Conservation (phyloP, 2,113 vertebrate species). For the Psilopogon haemacephalus region DNA sequence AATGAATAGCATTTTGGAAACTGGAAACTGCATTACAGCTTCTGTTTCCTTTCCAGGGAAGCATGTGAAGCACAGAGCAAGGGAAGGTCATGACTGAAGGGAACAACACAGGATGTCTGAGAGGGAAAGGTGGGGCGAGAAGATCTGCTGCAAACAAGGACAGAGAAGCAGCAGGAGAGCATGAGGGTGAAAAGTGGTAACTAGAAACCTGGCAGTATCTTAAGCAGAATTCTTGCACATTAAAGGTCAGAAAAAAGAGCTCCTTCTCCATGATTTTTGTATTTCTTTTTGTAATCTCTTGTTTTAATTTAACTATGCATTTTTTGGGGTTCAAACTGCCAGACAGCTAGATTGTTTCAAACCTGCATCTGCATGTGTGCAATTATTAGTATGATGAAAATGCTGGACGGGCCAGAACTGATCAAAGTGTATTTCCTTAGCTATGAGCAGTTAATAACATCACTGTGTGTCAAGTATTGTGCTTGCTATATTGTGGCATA, state of each 20-base stretch:
- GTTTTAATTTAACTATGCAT: neutral
- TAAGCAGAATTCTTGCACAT: neutral
- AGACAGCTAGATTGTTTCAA: neutral
- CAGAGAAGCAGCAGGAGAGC: neutral
- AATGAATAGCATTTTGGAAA: neutral
- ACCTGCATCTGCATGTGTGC: neutral
- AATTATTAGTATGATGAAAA: neutral
- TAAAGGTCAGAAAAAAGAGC: neutral
- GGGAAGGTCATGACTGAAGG: neutral
- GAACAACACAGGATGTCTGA: neutral
- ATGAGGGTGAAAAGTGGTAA: neutral
- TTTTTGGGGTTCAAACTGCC: neutral
- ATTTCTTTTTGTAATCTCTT: neutral
- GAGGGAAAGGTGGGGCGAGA: neutral
- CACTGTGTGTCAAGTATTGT: neutral
- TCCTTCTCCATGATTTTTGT: neutral
- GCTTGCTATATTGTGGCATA: neutral
- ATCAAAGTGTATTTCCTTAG: neutral
- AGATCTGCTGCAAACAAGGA: neutral
- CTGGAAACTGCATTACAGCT: constrained; percentile 14
- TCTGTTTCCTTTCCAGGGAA: constrained; percentile 26
- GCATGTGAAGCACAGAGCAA: neutral
- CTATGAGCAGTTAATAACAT: neutral
- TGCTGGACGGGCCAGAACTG: neutral
- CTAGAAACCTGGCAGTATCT: neutral